These are phyloP conservation scores for Conomelus anceps DNA, from an alignment of 2,888 invertebrate genomes.

Conservation along the genomic window DNA sequence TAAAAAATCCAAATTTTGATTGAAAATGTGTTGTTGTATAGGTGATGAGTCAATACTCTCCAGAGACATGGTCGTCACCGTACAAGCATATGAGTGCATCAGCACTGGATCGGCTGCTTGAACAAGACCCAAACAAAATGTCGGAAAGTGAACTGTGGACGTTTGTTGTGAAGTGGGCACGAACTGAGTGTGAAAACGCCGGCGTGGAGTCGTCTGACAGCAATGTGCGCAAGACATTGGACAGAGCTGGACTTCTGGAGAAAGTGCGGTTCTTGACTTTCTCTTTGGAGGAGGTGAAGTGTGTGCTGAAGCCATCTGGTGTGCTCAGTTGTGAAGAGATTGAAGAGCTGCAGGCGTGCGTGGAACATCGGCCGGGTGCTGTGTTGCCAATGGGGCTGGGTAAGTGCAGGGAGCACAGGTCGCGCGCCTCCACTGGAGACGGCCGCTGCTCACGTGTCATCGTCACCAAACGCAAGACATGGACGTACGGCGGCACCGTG, in stretches of 20 bases:
- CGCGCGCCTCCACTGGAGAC: conserved; percentile 42
- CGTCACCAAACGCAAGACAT: conserved; percentile 24
- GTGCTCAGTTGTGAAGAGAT: conserved; percentile 42
- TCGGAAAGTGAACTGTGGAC: conserved; percentile 49
- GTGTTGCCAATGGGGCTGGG: conserved; percentile 37
- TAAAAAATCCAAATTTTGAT: neutral
- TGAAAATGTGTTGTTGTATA: conserved; percentile 14
- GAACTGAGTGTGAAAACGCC: conserved; percentile 46
- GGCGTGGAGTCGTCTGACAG: conserved; percentile 42
- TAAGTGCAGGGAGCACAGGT: conserved; percentile 35
- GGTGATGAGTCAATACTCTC: conserved; percentile 51
- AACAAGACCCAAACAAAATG: conserved; percentile 48
- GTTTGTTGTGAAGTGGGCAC: conserved; percentile 51
- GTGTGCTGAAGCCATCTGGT: conserved; percentile 42
- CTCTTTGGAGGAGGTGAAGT: conserved; percentile 41
- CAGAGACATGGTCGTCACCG: conserved; percentile 47
- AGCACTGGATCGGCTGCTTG: conserved; percentile 48
- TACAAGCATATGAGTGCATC: conserved; percentile 47
- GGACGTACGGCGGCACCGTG: conserved; percentile 28
- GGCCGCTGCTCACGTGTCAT: conserved; percentile 40
- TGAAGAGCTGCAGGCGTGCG: conserved; percentile 17
- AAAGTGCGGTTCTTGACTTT: conserved; percentile 45
- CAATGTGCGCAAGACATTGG: conserved; percentile 45
- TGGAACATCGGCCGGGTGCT: conserved; percentile 28
- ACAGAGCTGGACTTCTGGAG: conserved; percentile 44